Evolutionary conservation across 2,797 vertebrate species (phyloP).

Genomic region (Hippoglossus hippoglossus): DNA sequence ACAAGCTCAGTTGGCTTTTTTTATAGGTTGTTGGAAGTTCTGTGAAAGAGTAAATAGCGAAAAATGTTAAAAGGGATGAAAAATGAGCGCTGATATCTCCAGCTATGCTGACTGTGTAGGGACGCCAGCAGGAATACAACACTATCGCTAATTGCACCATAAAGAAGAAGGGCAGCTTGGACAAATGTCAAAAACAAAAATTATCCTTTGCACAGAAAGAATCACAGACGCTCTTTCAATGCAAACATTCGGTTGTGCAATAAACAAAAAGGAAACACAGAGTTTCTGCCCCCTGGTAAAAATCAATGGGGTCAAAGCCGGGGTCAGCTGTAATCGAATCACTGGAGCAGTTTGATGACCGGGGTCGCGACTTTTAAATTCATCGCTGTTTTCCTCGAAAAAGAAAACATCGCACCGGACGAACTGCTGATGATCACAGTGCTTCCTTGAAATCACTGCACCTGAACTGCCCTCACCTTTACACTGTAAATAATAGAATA

Average conservation of each 20-base stretch:
- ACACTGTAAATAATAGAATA: conserved; percentile 39
- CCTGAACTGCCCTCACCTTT: conserved; percentile 37
- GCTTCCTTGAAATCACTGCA: conserved; percentile 16
- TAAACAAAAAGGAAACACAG: conserved; percentile 24
- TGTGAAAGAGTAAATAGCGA: conserved; percentile 29
- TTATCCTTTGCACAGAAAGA: neutral
- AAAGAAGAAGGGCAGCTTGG: conserved; percentile 27
- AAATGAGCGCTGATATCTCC: conserved; percentile 32
- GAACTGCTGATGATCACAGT: conserved; percentile 32
- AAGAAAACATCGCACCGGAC: conserved; percentile 13
- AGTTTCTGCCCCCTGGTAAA: conserved; percentile 13
- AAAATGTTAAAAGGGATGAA: conserved; percentile 31
- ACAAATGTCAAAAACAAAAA: conserved; percentile 22
- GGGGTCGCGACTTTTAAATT: conserved; percentile 40
- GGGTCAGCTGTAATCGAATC: conserved; percentile 68
- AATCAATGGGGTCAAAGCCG: conserved; percentile 57
- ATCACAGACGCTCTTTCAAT: conserved; percentile 5
- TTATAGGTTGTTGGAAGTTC: neutral
- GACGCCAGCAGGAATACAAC: conserved; percentile 21
- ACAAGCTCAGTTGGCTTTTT: conserved; percentile 9
- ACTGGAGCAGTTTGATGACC: conserved; percentile 30
- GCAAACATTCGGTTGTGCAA: conserved; percentile 7
- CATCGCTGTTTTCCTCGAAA: conserved; percentile 6
- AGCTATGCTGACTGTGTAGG: conserved; percentile 15
- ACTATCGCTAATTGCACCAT: conserved; percentile 44